Evolutionary conservation across 2,888 invertebrate genomes (phyloP).

Genomic region (Campopleginae sp.): DNA sequence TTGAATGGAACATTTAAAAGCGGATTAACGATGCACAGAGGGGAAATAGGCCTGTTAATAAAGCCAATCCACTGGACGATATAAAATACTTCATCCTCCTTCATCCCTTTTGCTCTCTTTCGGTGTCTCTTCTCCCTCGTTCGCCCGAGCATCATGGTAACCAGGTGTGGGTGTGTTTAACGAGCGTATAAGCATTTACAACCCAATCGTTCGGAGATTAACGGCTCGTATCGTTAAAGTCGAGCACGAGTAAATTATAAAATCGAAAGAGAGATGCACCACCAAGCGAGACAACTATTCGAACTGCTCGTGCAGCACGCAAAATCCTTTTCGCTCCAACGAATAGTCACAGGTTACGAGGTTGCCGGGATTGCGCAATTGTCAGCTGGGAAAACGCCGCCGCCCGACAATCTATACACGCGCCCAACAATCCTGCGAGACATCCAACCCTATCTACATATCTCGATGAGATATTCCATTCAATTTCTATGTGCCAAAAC

Average conservation of each 20-base stretch:
- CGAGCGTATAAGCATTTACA: constrained; percentile 76
- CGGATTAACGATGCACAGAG: constrained; percentile 55
- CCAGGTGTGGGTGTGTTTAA: constrained; percentile 71
- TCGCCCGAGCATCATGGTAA: constrained; percentile 40
- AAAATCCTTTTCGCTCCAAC: constrained; percentile 45
- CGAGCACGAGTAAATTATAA: constrained; percentile 76
- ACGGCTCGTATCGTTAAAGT: constrained; percentile 73
- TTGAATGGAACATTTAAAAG: constrained; percentile 34
- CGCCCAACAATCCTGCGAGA: neutral
- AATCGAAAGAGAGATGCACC: constrained; percentile 66
- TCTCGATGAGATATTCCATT: constrained; percentile 14
- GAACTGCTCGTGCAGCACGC: constrained; percentile 41
- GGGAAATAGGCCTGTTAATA: constrained; percentile 64
- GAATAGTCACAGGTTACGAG: constrained; percentile 39
- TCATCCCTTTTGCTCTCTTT: neutral
- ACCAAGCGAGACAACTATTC: constrained; percentile 28
- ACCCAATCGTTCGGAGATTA: constrained; percentile 75
- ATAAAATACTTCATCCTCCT: constrained; percentile 51
- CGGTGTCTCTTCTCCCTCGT: constrained; percentile 33
- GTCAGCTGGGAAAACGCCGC: neutral
- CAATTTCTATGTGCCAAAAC: constrained; percentile 4
- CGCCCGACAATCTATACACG: neutral
- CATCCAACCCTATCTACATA: neutral
- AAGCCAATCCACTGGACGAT: constrained; percentile 55
- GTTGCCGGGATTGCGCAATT: constrained; percentile 37